A percentile compares a stretch with the other conserved stretches of the same genome.
phyloP scores from a whole-genome alignment of 37 sponge, comb jelly and placozoan genomes.

The Eunapius fragilis region DNA sequence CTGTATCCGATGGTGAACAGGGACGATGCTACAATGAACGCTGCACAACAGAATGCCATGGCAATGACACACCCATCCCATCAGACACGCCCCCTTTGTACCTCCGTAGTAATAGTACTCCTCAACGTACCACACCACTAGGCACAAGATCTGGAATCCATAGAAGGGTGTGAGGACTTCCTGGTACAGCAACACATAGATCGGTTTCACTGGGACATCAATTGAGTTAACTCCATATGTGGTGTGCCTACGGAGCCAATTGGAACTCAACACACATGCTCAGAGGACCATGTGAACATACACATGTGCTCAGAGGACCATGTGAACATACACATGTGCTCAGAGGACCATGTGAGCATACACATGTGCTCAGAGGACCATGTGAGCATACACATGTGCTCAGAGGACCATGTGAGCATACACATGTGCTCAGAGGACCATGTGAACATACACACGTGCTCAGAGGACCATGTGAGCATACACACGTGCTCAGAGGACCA shows the following conservation, averaged over 20 bases:
- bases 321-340: no score
- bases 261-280: no score
- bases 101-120: conserved; percentile 78
- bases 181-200: conserved; percentile 47
- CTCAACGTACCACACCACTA: conserved; percentile 66
- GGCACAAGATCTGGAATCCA: conserved; percentile 59
- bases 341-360: no score
- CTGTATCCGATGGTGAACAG: conserved; percentile 51
- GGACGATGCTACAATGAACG: conserved; percentile 56
- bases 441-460: no score
- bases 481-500: no score
- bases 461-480: no score
- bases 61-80: neutral
- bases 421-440: no score
- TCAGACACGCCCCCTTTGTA: neutral
- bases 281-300: no score
- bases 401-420: no score
- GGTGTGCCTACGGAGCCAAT: neutral
- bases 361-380: no score
- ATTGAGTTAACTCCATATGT: conserved; percentile 48
- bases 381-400: no score
- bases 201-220: conserved; percentile 73
- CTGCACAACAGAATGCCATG: conserved; percentile 21
- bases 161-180: conserved; percentile 85
- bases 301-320: no score